Evolutionary conservation across 2,797 vertebrate species (phyloP).

Genomic region (Garrulus glandarius): DNA sequence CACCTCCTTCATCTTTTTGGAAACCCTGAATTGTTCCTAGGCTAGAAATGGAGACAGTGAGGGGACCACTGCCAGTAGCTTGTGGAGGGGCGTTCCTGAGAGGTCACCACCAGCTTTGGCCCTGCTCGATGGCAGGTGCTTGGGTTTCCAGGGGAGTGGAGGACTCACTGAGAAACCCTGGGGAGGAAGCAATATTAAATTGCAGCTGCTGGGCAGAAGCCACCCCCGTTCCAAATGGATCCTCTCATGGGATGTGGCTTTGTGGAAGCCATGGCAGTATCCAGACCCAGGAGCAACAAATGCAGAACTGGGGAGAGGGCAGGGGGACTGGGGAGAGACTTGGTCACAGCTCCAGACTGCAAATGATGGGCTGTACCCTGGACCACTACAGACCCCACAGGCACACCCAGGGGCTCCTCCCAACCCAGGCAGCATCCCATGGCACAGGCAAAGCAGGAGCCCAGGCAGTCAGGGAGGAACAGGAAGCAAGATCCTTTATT

Average conservation of each 20-base stretch:
- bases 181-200: neutral
- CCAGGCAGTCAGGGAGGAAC: conserved; percentile 29
- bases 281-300: neutral
- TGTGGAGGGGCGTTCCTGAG: neutral
- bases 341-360: neutral
- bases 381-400: neutral
- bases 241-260: fast-evolving
- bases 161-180: neutral
- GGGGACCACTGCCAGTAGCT: too few relatives aligned
- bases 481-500: conserved; percentile 90
- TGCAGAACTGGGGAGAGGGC: fast-evolving
- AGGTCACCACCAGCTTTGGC: neutral
- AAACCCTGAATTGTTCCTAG: neutral
- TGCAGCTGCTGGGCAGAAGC: neutral
- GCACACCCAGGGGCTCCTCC: neutral
- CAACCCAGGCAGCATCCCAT: fast-evolving
- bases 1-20: neutral
- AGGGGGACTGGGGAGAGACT: neutral
- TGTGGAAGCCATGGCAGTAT: neutral
- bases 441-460: neutral
- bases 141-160: neutral
- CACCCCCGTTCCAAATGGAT: fast-evolving
- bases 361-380: neutral
- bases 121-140: neutral
- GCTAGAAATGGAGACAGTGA: neutral